Base-by-base conservation (phyloP, 2,888 invertebrate species). In the Aphidius colemani region DNA sequence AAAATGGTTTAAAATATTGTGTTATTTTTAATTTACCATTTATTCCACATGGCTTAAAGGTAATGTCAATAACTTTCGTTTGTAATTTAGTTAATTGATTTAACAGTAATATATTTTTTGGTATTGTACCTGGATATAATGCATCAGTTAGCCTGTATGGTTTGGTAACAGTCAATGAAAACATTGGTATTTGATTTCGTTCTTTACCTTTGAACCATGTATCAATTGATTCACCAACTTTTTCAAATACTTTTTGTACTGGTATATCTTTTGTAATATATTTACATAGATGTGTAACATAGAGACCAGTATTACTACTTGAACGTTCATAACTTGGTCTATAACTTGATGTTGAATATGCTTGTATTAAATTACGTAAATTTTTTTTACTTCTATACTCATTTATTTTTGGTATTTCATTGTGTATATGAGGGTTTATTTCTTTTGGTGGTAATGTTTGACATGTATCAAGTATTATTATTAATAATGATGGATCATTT, bases 401-500 rank as follows among this genome's bases (percentile, higher is more conserved):
- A 61, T 75, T 73, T 1, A 77, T 71, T 41, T 59, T 67, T 50
- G 79, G 79, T 18, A 78, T 61, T 71, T 81, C 81, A 4, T 69
- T 67, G 41, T 78, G 72, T 67, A 80, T 79, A 53, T 73, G 66
- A n/a, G 78, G 77, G 72, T 81, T 79, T 44, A 67, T 72, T 63
- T 78, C 72, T 66, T 73, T 73, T n/a, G 74, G 71, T n/a, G 81
- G 80, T 49, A 74, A 69, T 53, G 74, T 76, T 68, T 81, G 79
- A 59, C 82, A 82, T 73, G 77, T 81, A 57, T 82, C 82, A 40
- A 82, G 71, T 10, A 82, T 74, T 8, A 76, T 69, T 46, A 80
- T 76, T 9, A 82, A 67, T 43, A 82, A 70, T 39, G 75, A 69
- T 46, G 81, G 82, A 62, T 80, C 75, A 13, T 66, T 74, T 59